Evolutionary conservation across 2,888 invertebrate species (phyloP).

Genomic region (Chouioia cunea): DNA sequence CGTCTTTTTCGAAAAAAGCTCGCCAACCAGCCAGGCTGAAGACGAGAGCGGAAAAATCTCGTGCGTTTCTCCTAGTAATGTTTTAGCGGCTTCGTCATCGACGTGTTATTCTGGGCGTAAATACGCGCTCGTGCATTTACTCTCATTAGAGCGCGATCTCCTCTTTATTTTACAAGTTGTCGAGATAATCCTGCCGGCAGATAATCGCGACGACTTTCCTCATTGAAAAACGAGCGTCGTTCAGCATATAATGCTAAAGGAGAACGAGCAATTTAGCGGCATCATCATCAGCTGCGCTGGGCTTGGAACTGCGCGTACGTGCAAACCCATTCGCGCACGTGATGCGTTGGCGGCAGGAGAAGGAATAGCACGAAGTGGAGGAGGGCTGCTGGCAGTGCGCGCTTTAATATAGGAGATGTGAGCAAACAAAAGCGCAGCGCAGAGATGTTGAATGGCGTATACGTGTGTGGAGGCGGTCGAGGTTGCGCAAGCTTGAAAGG

Average conservation of each 20-base stretch:
- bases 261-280: constrained; percentile 8
- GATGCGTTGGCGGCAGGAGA: background rate
- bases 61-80: constrained; percentile 35
- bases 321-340: background rate
- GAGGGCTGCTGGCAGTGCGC: constrained; percentile 16
- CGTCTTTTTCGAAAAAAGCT: background rate
- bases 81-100: constrained; percentile 30
- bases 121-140: constrained; percentile 35
- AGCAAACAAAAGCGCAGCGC: constrained; percentile 64
- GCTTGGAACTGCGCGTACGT: background rate
- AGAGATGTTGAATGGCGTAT: constrained; percentile 51
- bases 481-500: constrained; percentile 44
- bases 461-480: constrained; percentile 53
- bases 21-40: background rate
- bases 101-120: too few species aligned
- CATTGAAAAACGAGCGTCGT: too few species aligned
- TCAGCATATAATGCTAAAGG: constrained; percentile 31
- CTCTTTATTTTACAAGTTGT: background rate
- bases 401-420: constrained; percentile 67
- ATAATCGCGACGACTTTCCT: too few species aligned
- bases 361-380: background rate
- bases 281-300: background rate
- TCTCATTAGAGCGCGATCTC: constrained; percentile 38
- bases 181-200: too few species aligned
- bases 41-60: constrained; percentile 17